These are phyloP conservation scores for Patella pellucida DNA, from an alignment of 2,888 invertebrate species.

Conservation along the genomic window DNA sequence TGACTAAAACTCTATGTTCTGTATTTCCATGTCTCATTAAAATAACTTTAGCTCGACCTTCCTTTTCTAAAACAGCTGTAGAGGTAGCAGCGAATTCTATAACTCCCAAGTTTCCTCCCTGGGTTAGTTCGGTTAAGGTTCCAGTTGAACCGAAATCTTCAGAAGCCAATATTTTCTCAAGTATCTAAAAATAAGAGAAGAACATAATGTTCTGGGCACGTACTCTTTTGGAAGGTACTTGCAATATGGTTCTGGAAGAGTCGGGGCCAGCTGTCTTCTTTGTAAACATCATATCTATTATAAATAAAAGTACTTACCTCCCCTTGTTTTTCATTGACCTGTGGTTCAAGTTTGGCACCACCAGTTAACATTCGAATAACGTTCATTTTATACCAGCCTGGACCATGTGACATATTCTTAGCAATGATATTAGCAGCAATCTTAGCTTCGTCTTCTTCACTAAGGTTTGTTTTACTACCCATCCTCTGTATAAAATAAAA, in stretches of 20 bases:
- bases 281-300: not conserved
- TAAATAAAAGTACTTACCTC: slow-evolving; percentile 39
- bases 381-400: slow-evolving; percentile 77
- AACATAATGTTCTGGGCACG: not conserved
- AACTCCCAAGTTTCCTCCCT: slow-evolving; percentile 71
- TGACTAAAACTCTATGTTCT: slow-evolving; percentile 71
- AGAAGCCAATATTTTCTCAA: slow-evolving; percentile 41
- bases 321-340: slow-evolving; percentile 44
- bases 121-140: slow-evolving; percentile 46
- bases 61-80: slow-evolving; percentile 74
- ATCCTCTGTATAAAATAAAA: slow-evolving; percentile 23
- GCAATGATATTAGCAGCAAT: slow-evolving; percentile 74
- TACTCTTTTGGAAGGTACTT: not conserved
- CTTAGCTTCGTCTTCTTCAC: slow-evolving; percentile 74
- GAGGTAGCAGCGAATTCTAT: slow-evolving; percentile 75
- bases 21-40: slow-evolving; percentile 73
- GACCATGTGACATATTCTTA: slow-evolving; percentile 73
- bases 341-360: slow-evolving; percentile 70
- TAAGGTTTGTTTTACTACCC: slow-evolving; percentile 67
- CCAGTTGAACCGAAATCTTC: slow-evolving; percentile 41
- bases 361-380: slow-evolving; percentile 74
- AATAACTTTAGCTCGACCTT: slow-evolving; percentile 68
- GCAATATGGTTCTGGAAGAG: not conserved
- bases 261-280: not conserved
- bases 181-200: slow-evolving; percentile 31